phyloP scores from a whole-genome alignment of 2,888 invertebrate species.

The Mythimna vitellina region DNA sequence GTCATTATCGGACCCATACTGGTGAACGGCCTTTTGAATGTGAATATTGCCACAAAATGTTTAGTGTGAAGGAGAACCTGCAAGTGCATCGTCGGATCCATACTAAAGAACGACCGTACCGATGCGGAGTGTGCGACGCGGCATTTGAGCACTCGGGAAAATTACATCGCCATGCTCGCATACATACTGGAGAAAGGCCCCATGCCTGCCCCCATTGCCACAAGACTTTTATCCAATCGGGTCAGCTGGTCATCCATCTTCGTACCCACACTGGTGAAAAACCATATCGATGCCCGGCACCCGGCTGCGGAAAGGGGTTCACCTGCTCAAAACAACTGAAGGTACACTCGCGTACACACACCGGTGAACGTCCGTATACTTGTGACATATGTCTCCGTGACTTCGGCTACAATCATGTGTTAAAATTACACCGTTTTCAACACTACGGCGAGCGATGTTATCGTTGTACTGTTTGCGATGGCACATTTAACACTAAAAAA shows the following conservation, averaged over 20 bases:
- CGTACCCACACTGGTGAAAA: conserved; percentile 97
- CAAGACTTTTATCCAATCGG: conserved; percentile 97
- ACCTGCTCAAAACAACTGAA: conserved; percentile 98
- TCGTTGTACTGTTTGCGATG: conserved; percentile 97
- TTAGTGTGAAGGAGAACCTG: conserved; percentile 97
- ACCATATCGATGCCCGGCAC: conserved; percentile 95
- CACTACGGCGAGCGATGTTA: conserved; percentile 98
- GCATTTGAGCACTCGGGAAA: conserved; percentile 98
- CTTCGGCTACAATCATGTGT: conserved; percentile 97
- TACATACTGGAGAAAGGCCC: conserved; percentile 97
- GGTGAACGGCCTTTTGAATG: conserved; percentile 97
- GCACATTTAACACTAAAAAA: conserved; percentile 97
- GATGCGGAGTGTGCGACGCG: conserved; percentile 96
- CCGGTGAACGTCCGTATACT: conserved; percentile 97
- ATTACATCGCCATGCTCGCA: conserved; percentile 96
- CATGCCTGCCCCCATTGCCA: conserved; percentile 97
- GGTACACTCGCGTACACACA: conserved; percentile 97
- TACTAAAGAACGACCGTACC: conserved; percentile 97
- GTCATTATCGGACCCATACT: conserved; percentile 97
- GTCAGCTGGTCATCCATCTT: conserved; percentile 97
- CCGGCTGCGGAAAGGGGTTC: conserved; percentile 96
- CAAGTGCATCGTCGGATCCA: conserved; percentile 97
- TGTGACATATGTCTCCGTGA: conserved; percentile 97
- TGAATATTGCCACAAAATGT: conserved; percentile 97
- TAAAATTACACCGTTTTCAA: conserved; percentile 96